Evolutionary conservation across 2,888 invertebrate species (phyloP).

Genomic region (Parthenolecanium corni): DNA sequence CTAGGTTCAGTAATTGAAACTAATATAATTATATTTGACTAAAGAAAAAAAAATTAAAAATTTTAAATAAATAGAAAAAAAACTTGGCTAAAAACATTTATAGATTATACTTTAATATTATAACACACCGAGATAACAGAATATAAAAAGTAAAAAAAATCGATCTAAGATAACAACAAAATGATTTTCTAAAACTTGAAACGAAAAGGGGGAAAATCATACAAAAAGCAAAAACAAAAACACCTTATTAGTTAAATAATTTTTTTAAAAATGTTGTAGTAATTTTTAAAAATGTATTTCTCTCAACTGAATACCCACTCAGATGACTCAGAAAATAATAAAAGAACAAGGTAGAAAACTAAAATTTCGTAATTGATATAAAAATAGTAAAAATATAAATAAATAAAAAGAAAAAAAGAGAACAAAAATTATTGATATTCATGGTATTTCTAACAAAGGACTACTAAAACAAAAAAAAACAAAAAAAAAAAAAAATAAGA

Average conservation of each 20-base stretch:
- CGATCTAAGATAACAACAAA: slow-evolving; percentile 10
- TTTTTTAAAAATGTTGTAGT: neutral
- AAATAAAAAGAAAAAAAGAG: slow-evolving; percentile 12
- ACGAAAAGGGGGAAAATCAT: neutral
- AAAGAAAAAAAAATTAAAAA: too few species aligned
- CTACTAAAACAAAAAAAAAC: neutral
- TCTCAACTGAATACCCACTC: slow-evolving; percentile 3
- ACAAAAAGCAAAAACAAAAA: slow-evolving; percentile 16
- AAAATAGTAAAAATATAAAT: slow-evolving; percentile 23
- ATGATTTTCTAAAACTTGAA: neutral
- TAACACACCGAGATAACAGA: neutral
- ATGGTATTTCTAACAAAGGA: neutral
- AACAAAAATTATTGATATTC: neutral
- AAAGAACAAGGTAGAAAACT: slow-evolving; percentile 18
- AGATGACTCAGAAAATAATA: neutral
- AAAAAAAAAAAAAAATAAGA: slow-evolving; percentile 2
- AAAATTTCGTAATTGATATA: slow-evolving; percentile 13
- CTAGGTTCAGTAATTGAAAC: too few species aligned
- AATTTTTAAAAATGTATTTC: neutral
- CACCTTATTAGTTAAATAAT: neutral
- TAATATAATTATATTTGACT: too few species aligned
- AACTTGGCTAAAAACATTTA: neutral
- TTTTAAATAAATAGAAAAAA: neutral
- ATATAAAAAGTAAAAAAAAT: slow-evolving; percentile 21
- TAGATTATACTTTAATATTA: neutral